Percentiles rank a stretch among this genome's conserved stretches.
Conservation (phyloP, 2,888 invertebrate genomes). For the Coenonympha glycerion region DNA sequence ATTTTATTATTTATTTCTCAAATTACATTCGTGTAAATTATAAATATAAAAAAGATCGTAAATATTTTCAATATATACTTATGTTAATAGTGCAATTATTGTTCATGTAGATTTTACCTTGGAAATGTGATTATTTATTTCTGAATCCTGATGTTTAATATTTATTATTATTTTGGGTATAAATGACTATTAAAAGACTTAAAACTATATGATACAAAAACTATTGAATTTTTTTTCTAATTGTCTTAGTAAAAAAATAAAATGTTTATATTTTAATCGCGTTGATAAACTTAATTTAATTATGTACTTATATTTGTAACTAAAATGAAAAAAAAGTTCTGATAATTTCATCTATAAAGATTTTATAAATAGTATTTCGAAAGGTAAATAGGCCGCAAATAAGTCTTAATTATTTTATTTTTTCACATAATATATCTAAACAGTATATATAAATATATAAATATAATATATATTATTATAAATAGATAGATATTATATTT, state of each 20-base stretch:
- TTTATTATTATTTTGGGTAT: slow-evolving; percentile 20
- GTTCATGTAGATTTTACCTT: too few relatives aligned
- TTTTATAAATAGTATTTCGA: too few relatives aligned
- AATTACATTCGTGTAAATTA: too few relatives aligned
- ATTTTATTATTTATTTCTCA: neutral
- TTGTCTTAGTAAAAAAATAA: neutral
- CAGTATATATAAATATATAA: neutral
- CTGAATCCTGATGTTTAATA: too few relatives aligned
- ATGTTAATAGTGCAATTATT: neutral
- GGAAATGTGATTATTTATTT: too few relatives aligned
- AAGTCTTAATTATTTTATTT: neutral
- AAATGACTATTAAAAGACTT: slow-evolving; percentile 30
- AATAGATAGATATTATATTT: neutral
- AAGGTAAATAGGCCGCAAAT: too few relatives aligned
- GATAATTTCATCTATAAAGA: too few relatives aligned
- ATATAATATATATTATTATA: neutral
- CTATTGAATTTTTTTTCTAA: neutral
- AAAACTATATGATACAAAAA: neutral
- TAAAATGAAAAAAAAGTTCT: too few relatives aligned
- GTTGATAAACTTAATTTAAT: neutral
- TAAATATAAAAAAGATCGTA: neutral
- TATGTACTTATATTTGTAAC: too few relatives aligned
- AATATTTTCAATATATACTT: neutral
- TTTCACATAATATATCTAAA: neutral
- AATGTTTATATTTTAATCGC: neutral